Evolutionary conservation across 2,888 invertebrate species (phyloP).

Genomic region (Spodoptera exigua): DNA sequence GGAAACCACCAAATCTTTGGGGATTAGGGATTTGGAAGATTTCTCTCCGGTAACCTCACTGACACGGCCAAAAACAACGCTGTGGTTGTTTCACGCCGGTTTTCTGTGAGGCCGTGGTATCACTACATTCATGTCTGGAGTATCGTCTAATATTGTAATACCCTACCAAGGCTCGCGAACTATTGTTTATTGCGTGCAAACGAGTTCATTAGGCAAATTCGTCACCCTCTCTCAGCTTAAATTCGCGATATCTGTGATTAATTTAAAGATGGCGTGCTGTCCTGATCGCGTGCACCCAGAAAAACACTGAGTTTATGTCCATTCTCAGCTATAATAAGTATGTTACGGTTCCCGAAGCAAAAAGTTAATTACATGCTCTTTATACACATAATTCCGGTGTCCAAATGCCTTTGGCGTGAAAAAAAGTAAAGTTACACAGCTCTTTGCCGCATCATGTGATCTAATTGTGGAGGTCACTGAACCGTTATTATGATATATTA

Average conservation of each 20-base stretch:
- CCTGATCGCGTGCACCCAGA: constrained; percentile 47
- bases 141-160: no score
- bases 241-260: constrained; percentile 9
- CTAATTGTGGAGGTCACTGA: constrained; percentile 48
- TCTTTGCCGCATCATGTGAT: constrained; percentile 17
- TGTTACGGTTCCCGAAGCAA: constrained; percentile 38
- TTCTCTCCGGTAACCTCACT: no score
- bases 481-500: constrained; percentile 32
- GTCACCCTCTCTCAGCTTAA: background rate
- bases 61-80: no score
- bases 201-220: no score
- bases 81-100: no score
- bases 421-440: constrained; percentile 34
- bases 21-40: no score
- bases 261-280: constrained; percentile 32
- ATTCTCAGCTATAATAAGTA: constrained; percentile 41
- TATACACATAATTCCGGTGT: constrained; percentile 27
- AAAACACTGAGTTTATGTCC: constrained; percentile 32
- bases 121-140: no score
- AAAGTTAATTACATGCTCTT: constrained; percentile 51
- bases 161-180: no score
- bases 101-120: no score
- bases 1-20: no score
- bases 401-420: constrained; percentile 36
- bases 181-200: no score